phyloP scores from a whole-genome alignment of 2,888 invertebrate genomes.

The Idaea straminata region DNA sequence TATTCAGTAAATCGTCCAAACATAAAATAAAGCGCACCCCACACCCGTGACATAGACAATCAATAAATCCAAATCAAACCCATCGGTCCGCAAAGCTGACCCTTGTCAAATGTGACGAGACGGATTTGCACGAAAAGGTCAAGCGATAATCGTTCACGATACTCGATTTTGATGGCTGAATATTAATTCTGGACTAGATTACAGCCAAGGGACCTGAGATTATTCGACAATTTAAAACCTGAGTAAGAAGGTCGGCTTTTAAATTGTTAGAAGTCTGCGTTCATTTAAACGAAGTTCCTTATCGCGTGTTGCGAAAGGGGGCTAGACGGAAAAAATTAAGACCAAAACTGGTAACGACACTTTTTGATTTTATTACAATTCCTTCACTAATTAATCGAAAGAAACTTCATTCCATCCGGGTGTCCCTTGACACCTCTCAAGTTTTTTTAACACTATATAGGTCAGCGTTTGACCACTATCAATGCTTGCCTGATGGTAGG shows the following conservation, averaged over 20 bases:
- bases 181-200: neutral
- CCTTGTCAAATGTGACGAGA: conserved; percentile 43
- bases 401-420: too few species aligned
- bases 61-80: conserved; percentile 48
- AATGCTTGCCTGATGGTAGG: too few species aligned
- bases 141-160: neutral
- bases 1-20: neutral
- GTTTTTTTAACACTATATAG: too few species aligned
- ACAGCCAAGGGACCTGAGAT: neutral
- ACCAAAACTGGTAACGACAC: too few species aligned
- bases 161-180: conserved; percentile 1
- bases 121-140: conserved; percentile 5
- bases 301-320: too few species aligned
- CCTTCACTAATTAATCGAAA: too few species aligned
- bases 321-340: too few species aligned
- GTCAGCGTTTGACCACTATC: too few species aligned
- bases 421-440: too few species aligned
- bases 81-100: conserved; percentile 38
- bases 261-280: neutral
- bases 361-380: too few species aligned
- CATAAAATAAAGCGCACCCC: neutral
- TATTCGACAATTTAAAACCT: neutral
- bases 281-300: too few species aligned
- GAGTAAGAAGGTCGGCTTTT: neutral
- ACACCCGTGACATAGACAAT: conserved; percentile 24